Evolutionary conservation across 2,113 vertebrate species (phyloP).

Genomic region (Hippopotamus amphibius): DNA sequence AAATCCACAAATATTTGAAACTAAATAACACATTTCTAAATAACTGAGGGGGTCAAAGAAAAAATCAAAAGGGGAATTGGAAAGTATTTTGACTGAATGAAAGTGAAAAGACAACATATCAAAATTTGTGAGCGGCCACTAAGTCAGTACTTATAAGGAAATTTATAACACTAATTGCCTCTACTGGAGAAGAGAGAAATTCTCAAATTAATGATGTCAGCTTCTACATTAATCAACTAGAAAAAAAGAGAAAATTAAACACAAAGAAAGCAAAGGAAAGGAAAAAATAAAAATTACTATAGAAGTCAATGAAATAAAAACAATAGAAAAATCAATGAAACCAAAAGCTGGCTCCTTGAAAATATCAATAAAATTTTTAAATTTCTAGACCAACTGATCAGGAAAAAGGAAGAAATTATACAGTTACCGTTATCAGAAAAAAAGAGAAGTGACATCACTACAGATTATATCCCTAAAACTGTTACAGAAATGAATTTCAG

Average conservation of each 20-base stretch:
- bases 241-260: not conserved
- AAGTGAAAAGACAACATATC: constrained; percentile 54
- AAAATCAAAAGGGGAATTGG: constrained; percentile 51
- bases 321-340: constrained; percentile 19
- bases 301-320: constrained; percentile 32
- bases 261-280: constrained; percentile 5
- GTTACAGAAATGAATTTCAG: not conserved
- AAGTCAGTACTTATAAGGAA: constrained; percentile 26
- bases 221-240: constrained; percentile 51
- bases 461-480: not conserved
- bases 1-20: constrained; percentile 78
- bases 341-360: not conserved
- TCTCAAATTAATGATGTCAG: constrained; percentile 27
- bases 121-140: not conserved
- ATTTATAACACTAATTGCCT: not conserved
- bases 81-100: constrained; percentile 29
- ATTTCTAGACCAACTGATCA: not conserved
- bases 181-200: constrained; percentile 39
- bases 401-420: not conserved
- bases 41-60: constrained; percentile 64
- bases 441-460: not conserved
- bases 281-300: not conserved
- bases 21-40: constrained; percentile 68
- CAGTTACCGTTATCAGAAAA: not conserved
- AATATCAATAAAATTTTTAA: not conserved